Evolutionary conservation across 2,797 vertebrate species (phyloP), one percentile per base, ranked within the genome.

Genomic region (Cottoperca gobio): DNA sequence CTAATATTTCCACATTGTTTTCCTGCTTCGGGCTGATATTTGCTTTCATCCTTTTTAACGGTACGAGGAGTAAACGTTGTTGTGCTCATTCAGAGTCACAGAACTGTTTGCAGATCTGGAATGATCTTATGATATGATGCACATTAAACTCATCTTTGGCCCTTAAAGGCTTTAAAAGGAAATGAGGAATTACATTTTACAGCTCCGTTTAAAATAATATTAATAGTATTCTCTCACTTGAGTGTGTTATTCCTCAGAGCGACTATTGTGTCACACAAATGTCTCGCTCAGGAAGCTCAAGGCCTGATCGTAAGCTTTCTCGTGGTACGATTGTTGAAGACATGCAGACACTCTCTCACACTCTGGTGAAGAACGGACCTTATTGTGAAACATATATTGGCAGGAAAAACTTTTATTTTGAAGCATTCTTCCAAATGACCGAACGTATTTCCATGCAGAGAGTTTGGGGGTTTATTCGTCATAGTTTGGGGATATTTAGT

Each of bases 141-240:
- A 81, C 75, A 81, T 76, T 81, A 75, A 83, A 80, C 89, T 76
- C 35, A 49, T 49, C 43, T 70, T 72, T 79, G 65, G 59, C 57
- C 58, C 69, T 62, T 26, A 63, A 70, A 71, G 39, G 17, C 45
- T 79, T 67, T 40, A 46, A 57, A 59, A 61, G 46, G 26, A 50
- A 73, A 71, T 9, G 31, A 65, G 5, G 75, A 75, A 54, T 55
- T 48, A 53, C 28, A 46, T 14, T 13, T n/a, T 66, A 26, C 42
- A 49, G 62, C 28, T 77, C 16, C 7, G 2, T 69, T 81, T 37
- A 43, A 71, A 60, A 76, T 53, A 46, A 70, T 65, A 42, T 65
- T 43, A 24, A 58, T 46, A 54, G 24, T 58, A 63, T 58, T 10
- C 4, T 37, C n/a, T 35, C 7, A 4, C 70, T 46, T 45, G 16